Conservation (phyloP, 2,797 vertebrate species). For the Manis crassicaudata region DNA sequence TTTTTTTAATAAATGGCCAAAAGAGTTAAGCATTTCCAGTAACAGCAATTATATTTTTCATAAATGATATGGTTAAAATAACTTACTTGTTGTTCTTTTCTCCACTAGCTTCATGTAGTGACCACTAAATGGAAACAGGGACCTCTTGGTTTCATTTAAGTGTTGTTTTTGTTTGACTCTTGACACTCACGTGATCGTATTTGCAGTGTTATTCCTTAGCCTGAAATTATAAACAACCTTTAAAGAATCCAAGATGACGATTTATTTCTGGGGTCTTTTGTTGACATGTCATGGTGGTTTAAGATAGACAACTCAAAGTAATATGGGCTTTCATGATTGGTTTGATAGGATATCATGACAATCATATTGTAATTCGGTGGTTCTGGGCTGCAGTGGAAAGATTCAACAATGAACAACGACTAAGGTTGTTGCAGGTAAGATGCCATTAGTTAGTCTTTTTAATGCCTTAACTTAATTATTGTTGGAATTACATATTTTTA, state of each 20-base stretch:
- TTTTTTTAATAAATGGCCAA: background rate
- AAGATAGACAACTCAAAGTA: slow-evolving; percentile 9
- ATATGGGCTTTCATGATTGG: slow-evolving; percentile 40
- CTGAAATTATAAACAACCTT: background rate
- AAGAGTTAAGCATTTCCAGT: background rate
- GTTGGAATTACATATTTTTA: background rate
- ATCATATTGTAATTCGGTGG: slow-evolving; percentile 99
- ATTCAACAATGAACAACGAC: slow-evolving; percentile 98
- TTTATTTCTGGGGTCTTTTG: background rate
- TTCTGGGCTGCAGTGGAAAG: slow-evolving; percentile 99
- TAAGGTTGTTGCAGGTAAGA: slow-evolving; percentile 95
- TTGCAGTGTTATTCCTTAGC: background rate
- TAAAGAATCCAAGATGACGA: slow-evolving; percentile 30
- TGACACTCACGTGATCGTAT: background rate
- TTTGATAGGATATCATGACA: slow-evolving; percentile 96
- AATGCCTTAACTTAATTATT: background rate
- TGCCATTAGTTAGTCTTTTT: background rate
- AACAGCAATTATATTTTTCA: slow-evolving; percentile 7
- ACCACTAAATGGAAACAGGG: background rate
- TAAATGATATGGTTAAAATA: background rate
- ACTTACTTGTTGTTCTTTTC: background rate
- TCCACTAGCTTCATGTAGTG: background rate
- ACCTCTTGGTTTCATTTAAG: background rate
- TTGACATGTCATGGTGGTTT: background rate
- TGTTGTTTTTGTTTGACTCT: slow-evolving; percentile 34